Percentiles rank a stretch among this genome's conserved stretches.
Conservation (phyloP, 2,888 invertebrate genomes). For the Dicyrtomina minuta region DNA sequence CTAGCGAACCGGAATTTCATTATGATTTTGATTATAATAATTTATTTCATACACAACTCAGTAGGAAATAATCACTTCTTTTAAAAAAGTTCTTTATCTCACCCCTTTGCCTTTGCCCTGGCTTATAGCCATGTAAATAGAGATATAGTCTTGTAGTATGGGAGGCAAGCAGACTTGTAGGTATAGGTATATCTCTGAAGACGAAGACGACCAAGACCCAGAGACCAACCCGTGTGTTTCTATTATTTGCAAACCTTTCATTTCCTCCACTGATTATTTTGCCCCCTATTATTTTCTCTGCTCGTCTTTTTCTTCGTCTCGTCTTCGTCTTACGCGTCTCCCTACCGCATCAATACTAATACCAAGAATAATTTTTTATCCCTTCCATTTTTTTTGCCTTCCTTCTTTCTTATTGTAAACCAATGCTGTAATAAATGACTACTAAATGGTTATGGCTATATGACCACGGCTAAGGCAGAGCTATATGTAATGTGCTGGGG, state of each 20-base stretch:
- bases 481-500: too few species aligned
- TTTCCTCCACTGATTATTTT: neutral
- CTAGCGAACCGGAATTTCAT: slow-evolving; percentile 29
- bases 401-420: neutral
- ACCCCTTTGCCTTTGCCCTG: too few species aligned
- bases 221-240: slow-evolving; percentile 2
- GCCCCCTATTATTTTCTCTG: slow-evolving; percentile 9
- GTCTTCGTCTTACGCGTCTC: too few species aligned
- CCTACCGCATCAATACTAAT: too few species aligned
- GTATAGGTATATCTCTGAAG: neutral
- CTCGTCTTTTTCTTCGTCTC: neutral
- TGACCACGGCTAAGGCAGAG: too few species aligned
- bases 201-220: too few species aligned
- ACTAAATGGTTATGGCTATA: too few species aligned
- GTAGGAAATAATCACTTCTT: slow-evolving; percentile 25
- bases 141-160: too few species aligned
- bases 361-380: neutral
- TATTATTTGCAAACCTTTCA: slow-evolving; percentile 9
- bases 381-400: neutral
- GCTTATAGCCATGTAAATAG: too few species aligned
- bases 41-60: slow-evolving; percentile 20
- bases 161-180: too few species aligned
- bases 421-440: too few species aligned
- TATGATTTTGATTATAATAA: slow-evolving; percentile 29
- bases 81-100: slow-evolving; percentile 5